These are phyloP conservation scores for Silurus glanis DNA, from an alignment of 2,113 vertebrate genomes.

Conservation along the genomic window DNA sequence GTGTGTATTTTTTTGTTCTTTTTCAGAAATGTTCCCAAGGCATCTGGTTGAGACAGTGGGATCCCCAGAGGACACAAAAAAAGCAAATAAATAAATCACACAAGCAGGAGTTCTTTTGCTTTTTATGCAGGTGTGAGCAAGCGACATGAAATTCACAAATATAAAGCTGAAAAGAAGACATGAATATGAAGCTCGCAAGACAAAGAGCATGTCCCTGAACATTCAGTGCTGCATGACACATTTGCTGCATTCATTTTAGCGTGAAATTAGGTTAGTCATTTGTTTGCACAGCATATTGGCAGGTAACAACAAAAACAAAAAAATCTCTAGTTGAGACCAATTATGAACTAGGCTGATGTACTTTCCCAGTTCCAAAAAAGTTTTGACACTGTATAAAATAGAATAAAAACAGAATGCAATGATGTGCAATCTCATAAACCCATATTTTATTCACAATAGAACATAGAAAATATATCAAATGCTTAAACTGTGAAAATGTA, in stretches of 20 bases:
- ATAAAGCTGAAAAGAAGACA: too few relatives aligned
- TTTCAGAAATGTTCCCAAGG: background rate
- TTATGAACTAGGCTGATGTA: background rate
- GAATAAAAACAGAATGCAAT: too few relatives aligned
- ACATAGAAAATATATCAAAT: too few relatives aligned
- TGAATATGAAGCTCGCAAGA: background rate
- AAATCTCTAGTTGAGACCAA: background rate
- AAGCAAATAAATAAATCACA: background rate
- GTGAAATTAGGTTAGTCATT: too few relatives aligned
- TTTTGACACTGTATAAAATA: too few relatives aligned
- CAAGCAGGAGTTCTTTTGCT: background rate
- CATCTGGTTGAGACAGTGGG: background rate
- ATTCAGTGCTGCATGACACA: background rate
- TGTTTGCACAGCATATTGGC: too few relatives aligned
- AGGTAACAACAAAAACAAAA: background rate
- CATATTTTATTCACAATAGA: too few relatives aligned
- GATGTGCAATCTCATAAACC: too few relatives aligned
- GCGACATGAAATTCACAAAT: background rate
- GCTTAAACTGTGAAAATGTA: too few relatives aligned
- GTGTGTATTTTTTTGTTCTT: background rate
- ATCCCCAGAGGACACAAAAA: background rate
- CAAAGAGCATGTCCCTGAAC: background rate
- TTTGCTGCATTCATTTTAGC: background rate
- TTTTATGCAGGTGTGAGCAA: background rate
- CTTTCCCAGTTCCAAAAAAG: too few relatives aligned